phyloP scores from a whole-genome alignment of 2,113 vertebrate species.

The Vireo altiloquus region DNA sequence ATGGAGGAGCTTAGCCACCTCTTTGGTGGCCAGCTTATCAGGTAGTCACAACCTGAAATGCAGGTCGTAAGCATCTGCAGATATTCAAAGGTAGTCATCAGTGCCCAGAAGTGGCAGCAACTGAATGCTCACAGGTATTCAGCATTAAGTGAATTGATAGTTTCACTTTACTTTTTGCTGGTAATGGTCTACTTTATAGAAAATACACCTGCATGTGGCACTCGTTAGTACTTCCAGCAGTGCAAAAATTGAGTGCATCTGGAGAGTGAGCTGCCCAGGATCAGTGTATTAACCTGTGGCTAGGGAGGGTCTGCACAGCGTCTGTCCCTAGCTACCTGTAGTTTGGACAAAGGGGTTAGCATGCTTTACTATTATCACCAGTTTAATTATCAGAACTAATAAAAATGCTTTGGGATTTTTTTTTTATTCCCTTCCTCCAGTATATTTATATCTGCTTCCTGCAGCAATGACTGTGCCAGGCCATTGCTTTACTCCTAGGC shows the following conservation, averaged over 20 bases:
- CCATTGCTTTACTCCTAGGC: background rate
- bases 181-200: conserved; percentile 7
- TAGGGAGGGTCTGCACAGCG: background rate
- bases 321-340: background rate
- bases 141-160: background rate
- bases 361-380: background rate
- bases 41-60: background rate
- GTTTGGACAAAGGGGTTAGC: background rate
- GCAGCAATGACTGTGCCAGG: background rate
- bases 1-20: background rate
- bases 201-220: conserved; percentile 12
- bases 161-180: conserved; percentile 7
- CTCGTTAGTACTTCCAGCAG: conserved; percentile 22
- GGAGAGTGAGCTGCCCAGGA: background rate
- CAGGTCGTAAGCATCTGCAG: background rate
- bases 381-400: background rate
- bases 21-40: background rate
- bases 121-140: background rate
- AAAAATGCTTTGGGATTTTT: background rate
- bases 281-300: background rate
- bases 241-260: background rate
- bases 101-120: background rate
- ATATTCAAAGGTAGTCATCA: background rate
- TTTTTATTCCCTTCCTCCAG: background rate
- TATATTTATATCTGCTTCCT: background rate